phyloP scores from a whole-genome alignment of 1,140 invertebrate genomes.

The Goniozus legneri region DNA sequence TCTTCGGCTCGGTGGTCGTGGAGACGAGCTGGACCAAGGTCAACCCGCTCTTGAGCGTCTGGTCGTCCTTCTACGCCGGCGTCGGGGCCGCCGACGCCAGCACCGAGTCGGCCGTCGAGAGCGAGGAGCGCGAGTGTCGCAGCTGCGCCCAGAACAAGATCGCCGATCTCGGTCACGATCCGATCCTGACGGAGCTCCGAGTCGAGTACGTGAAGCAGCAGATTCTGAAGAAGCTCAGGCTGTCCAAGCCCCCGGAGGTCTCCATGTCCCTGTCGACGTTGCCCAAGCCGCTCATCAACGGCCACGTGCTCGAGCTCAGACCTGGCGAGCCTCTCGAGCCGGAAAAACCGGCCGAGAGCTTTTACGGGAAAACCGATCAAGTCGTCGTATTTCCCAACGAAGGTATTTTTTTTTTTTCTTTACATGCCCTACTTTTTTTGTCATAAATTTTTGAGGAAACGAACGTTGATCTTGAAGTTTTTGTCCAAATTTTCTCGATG shows the following conservation, averaged over 20 bases:
- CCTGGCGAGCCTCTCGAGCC: slow-evolving; percentile 41
- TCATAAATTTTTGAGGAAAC: no score
- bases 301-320: slow-evolving; percentile 49
- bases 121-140: slow-evolving; percentile 26
- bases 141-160: slow-evolving; percentile 39
- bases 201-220: slow-evolving; percentile 79
- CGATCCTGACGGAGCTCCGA: slow-evolving; percentile 56
- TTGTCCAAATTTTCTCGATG: no score
- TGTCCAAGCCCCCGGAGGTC: slow-evolving; percentile 68
- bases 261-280: slow-evolving; percentile 58
- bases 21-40: slow-evolving; percentile 28
- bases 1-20: no score
- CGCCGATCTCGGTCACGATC: slow-evolving; percentile 29
- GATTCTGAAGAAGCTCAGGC: slow-evolving; percentile 71
- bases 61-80: slow-evolving; percentile 34
- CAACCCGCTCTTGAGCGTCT: slow-evolving; percentile 37
- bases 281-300: slow-evolving; percentile 68
- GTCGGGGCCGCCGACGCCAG: slow-evolving; percentile 8
- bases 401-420: slow-evolving; percentile 53
- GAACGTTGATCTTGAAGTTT: no score
- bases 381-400: slow-evolving; percentile 73
- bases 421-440: no score
- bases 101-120: background rate
- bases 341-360: slow-evolving; percentile 61
- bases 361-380: slow-evolving; percentile 75